Evolutionary conservation across 92 coral and sea anemone species (phyloP).

Genomic region (Palythoa grandis): DNA sequence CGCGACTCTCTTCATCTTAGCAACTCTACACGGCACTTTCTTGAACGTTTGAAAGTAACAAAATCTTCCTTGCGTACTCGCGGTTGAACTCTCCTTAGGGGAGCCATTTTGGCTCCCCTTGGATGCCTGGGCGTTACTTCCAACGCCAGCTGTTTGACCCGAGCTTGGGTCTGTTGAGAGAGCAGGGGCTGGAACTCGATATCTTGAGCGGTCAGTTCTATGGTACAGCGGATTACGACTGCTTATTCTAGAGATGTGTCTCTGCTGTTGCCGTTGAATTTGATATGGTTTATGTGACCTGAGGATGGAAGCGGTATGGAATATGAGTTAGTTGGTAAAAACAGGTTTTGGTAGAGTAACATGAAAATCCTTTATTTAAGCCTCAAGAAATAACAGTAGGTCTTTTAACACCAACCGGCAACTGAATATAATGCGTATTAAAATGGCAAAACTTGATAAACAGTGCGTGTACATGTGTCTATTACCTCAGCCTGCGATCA

Average conservation of each 20-base stretch:
- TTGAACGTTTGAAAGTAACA: constrained; percentile 72
- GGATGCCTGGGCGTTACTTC: neutral
- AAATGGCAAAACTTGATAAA: too few relatives aligned
- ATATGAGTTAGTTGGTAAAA: neutral
- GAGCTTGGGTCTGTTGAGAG: neutral
- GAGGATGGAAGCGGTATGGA: neutral
- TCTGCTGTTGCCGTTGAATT: neutral
- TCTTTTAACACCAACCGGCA: neutral
- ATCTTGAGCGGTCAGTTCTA: constrained; percentile 4
- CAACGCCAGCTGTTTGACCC: constrained; percentile 1
- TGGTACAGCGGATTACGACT: constrained; percentile 14
- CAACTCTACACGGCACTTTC: constrained; percentile 76
- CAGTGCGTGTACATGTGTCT: too few relatives aligned
- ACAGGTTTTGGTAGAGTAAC: too few relatives aligned
- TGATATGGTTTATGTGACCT: constrained; percentile 9
- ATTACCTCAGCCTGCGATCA: too few relatives aligned
- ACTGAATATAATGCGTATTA: too few relatives aligned
- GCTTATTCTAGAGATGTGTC: neutral
- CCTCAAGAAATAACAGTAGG: neutral
- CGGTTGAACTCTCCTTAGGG: constrained; percentile 1
- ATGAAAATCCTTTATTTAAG: neutral
- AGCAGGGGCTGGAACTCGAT: constrained; percentile 26
- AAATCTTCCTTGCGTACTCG: constrained; percentile 57
- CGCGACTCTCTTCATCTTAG: constrained; percentile 61
- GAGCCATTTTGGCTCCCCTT: constrained; percentile 1